Conservation (phyloP, 23 tunicate genomes). For the Halocynthia aurantium region DNA sequence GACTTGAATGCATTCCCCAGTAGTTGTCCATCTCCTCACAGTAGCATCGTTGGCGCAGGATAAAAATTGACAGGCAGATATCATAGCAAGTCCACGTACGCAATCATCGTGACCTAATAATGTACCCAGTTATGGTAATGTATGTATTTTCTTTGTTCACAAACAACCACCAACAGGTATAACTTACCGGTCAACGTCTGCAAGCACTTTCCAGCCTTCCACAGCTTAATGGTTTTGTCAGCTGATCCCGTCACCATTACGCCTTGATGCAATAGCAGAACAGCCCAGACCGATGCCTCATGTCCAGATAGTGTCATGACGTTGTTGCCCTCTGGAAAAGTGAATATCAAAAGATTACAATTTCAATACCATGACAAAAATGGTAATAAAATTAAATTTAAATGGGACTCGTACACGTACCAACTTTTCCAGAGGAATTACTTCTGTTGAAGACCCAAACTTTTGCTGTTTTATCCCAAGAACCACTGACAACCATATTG, state of each 20-base stretch:
- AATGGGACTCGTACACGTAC: neutral
- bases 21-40: slow-evolving; percentile 51
- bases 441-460: slow-evolving; percentile 39
- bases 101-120: slow-evolving; percentile 60
- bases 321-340: slow-evolving; percentile 5
- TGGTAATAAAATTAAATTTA: neutral
- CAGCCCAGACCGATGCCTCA: slow-evolving; percentile 72
- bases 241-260: slow-evolving; percentile 61
- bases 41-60: slow-evolving; percentile 85
- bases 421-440: slow-evolving; percentile 5
- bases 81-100: slow-evolving; percentile 53
- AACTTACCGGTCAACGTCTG: slow-evolving; percentile 29
- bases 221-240: slow-evolving; percentile 50
- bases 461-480: slow-evolving; percentile 83
- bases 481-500: slow-evolving; percentile 45
- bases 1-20: slow-evolving; percentile 51
- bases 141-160: neutral
- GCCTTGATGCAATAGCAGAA: slow-evolving; percentile 29
- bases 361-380: neutral
- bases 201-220: slow-evolving; percentile 39
- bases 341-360: neutral
- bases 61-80: slow-evolving; percentile 34
- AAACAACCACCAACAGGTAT: neutral
- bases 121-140: neutral
- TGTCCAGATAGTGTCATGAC: slow-evolving; percentile 44